A percentile compares a stretch with the other conserved stretches of the same genome.
These are phyloP conservation scores for Lamprotornis superbus DNA, from an alignment of 2,113 vertebrate genomes.

Conservation along the genomic window DNA sequence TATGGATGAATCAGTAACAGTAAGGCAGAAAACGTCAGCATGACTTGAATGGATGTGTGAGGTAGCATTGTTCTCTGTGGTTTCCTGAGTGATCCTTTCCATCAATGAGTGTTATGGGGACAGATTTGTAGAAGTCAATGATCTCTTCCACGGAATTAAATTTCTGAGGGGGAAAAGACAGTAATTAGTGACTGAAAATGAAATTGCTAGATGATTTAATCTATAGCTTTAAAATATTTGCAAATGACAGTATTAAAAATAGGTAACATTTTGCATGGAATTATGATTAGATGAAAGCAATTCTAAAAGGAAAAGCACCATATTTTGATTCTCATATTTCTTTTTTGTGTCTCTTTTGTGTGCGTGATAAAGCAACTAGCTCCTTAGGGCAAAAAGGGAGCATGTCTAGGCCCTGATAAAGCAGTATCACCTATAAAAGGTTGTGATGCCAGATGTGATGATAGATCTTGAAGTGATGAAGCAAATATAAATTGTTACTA, in stretches of 20 bases:
- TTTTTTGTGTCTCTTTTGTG: background rate
- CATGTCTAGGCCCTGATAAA: background rate
- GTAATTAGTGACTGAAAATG: background rate
- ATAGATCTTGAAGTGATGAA: background rate
- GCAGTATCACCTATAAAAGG: background rate
- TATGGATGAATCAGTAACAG: background rate
- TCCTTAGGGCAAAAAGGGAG: background rate
- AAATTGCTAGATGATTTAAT: background rate
- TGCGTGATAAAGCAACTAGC: background rate
- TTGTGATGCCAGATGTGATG: background rate
- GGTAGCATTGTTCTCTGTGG: constrained; percentile 76
- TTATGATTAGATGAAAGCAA: background rate
- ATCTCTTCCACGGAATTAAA: constrained; percentile 88
- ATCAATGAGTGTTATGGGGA: constrained; percentile 84
- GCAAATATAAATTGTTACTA: background rate
- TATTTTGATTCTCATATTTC: background rate
- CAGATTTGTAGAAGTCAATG: constrained; percentile 82
- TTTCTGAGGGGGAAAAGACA: constrained; percentile 70
- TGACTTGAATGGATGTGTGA: constrained; percentile 69
- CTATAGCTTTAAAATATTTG: background rate
- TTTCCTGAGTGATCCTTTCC: constrained; percentile 71
- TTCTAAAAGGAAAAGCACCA: background rate
- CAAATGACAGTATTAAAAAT: background rate
- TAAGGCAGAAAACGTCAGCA: background rate
- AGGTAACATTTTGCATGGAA: background rate